Evolutionary conservation across 1,140 invertebrate species (phyloP).

Genomic region (Melipona quadrifasciata): DNA sequence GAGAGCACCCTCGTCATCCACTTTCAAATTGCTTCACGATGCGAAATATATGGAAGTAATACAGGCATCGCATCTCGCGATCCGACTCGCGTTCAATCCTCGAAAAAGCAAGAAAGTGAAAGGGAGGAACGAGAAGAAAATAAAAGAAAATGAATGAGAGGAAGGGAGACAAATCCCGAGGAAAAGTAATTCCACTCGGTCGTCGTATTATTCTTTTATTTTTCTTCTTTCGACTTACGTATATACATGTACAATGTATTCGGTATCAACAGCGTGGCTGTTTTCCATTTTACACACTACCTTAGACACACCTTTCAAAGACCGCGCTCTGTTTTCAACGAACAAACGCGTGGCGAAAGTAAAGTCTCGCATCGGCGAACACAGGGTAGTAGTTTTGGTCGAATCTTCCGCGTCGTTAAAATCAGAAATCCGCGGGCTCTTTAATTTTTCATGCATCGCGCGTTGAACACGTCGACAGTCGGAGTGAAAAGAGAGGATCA

Average conservation of each 20-base stretch:
- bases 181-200: constrained; percentile 43
- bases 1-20: not conserved
- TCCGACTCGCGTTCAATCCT: constrained; percentile 1
- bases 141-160: not conserved
- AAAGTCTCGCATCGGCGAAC: not conserved
- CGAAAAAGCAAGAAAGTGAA: not conserved
- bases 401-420: not conserved
- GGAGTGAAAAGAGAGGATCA: not conserved
- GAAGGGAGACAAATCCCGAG: not conserved
- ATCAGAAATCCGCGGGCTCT: not conserved
- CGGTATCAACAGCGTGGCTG: constrained; percentile 43
- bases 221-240: constrained; percentile 56
- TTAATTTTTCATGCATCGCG: not conserved
- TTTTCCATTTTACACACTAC: constrained; percentile 55
- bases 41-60: not conserved
- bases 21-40: not conserved
- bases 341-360: constrained; percentile 12
- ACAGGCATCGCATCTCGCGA: not conserved
- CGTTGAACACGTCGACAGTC: not conserved
- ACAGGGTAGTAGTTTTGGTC: not conserved
- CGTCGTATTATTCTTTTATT: constrained; percentile 60
- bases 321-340: not conserved
- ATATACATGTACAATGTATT: constrained; percentile 65
- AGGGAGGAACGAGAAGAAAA: not conserved
- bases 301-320: constrained; percentile 37